Conservation (phyloP, 2,888 invertebrate genomes). For the Acanthosoma haemorrhoidale region DNA sequence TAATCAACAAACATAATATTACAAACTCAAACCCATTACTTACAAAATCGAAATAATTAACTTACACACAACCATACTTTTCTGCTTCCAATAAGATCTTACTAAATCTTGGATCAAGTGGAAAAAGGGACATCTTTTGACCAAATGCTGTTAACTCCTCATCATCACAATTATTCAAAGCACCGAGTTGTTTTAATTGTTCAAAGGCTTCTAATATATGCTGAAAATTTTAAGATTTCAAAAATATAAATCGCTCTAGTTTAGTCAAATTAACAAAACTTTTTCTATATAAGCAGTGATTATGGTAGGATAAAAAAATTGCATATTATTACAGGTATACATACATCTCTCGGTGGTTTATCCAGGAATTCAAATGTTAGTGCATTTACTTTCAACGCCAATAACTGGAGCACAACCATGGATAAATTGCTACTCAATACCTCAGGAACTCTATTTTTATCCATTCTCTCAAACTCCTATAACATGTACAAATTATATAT, state of each 20-base stretch:
- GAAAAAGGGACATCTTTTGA: constrained; percentile 80
- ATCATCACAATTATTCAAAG: constrained; percentile 56
- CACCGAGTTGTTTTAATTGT: constrained; percentile 53
- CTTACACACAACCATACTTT: constrained; percentile 70
- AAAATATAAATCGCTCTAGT: no score
- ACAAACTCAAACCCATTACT: neutral
- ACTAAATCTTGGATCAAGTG: constrained; percentile 83
- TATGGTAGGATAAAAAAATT: no score
- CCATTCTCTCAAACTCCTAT: constrained; percentile 64
- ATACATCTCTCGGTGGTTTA: constrained; percentile 66
- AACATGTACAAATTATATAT: neutral
- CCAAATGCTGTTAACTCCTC: constrained; percentile 72
- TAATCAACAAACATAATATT: neutral
- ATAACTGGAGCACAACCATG: constrained; percentile 71
- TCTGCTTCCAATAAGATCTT: constrained; percentile 74
- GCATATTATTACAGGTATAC: constrained; percentile 21
- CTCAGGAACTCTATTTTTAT: constrained; percentile 74
- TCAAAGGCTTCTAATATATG: constrained; percentile 46
- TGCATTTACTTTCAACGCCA: constrained; percentile 78
- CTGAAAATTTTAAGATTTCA: no score
- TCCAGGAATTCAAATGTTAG: constrained; percentile 86
- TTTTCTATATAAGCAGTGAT: neutral
- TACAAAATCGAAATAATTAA: neutral
- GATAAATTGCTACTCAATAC: constrained; percentile 69
- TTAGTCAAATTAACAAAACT: no score